Base-by-base conservation (phyloP, 2,113 vertebrate species). In the Poeciliopsis turrubarensis region DNA sequence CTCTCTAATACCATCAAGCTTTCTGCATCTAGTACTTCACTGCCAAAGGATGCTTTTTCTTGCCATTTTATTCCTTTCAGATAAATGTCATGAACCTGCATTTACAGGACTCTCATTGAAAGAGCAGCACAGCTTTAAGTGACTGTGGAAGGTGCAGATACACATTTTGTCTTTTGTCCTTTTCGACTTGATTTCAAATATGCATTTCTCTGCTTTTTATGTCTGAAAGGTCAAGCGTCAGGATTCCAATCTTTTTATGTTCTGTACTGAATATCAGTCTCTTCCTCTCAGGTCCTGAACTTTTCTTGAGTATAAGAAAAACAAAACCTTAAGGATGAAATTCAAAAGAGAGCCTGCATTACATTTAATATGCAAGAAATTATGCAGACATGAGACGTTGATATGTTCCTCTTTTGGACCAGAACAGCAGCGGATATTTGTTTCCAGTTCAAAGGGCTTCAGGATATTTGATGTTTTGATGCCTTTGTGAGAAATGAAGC, bases 1-100 rank as follows among this genome's bases (percentile, higher is more conserved):
- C 77, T 10, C 73, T 73, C 67, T 79, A 87, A 90, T 85, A 80
- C 79, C 79, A 81, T 65, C 8, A 72, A 74, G 78, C 73, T 81
- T 22, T 14, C 70, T 70, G 77, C 68, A 77, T 73, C 65, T 75
- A 10, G 57, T 82, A 73, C 66, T 84, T 65, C 72, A 79, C 65
- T n/a, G 51, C 74, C 73, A 41, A 75, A 81, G 41, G 54, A 80
- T 82, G 79, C 66, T 75, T 39, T 2, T 62, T 68, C 69, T 70
- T 80, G 51, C 6, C 44, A 60, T 77, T 70, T 67, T 69, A 19
- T 66, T 60, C 7, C 1, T 25, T 47, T 71, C 61, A 80, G 86
- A 88, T 86, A 83, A 84, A 82, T 78, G 76, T 73, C 80, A 64
- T 54, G 27, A 54, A 30, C 31, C 29, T 69, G 81, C 75, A 63